Base-by-base conservation (phyloP, 1,140 invertebrate species). In the Euura lappo region DNA sequence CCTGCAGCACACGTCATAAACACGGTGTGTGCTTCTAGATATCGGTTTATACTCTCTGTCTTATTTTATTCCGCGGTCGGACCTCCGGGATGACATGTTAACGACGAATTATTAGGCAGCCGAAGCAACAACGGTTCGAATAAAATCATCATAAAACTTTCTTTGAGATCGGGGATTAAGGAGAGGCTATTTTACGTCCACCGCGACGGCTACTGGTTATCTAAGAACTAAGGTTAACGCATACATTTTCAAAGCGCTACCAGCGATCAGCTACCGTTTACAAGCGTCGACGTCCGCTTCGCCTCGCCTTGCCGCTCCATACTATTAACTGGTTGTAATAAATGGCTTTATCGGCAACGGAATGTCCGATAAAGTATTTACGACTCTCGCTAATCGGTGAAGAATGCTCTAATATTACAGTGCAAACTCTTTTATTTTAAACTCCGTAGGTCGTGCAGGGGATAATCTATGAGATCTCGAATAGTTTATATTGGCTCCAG, bases 1-100 rank as follows among this genome's bases (percentile, higher is more conserved):
- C 28, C 28, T 28, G 28, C 28, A 28, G 28, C 28, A 28, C 73
- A 72, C 75, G 75, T 76, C 79, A 76, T 80, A 80, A 80, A 81
- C 79, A 75, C 72, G 76, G 71, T 44, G 70, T n/a, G 47, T 28
- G 28, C 28, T 28, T 28, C 28, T 28, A 28, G 28, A 28, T 28
- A 28, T 28, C 28, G 28, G 28, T 28, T 28, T 28, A 51, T 51
- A 8, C 44, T 47, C 69, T 70, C 66, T 28, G 44, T 8, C 66
- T n/a, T 28, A 28, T n/a, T 51, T n/a, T n/a, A n/a, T 51, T 7
- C 47, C 47, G 11, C 2, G 7, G 47, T 51, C 47, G 11, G 47
- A 51, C 47, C 47, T n/a, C 7, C n/a, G 47, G 2, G 7, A n/a
- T n/a, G 47, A 51, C 47, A 2, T 8, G 7, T n/a, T 51, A 2